Percentiles rank a stretch among this genome's conserved stretches.
Conservation (phyloP, 2,113 vertebrate genomes). For the Dissostichus mawsoni region DNA sequence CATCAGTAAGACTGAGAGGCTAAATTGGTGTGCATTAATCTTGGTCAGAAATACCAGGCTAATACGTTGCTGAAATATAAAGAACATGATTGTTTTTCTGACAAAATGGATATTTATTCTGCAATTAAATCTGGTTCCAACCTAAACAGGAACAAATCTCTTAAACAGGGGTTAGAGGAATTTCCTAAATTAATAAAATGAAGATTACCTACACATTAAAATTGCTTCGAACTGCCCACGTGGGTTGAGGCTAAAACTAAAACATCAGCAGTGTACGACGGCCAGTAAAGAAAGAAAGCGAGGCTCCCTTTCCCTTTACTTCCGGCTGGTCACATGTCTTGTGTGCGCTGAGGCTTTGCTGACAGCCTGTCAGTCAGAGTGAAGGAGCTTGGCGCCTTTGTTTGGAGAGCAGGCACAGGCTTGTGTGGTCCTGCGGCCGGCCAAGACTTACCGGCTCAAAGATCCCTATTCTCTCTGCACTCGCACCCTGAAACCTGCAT, state of each 20-base stretch:
- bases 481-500: constrained; percentile 41
- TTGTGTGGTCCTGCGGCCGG: constrained; percentile 85
- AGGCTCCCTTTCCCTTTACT: constrained; percentile 60
- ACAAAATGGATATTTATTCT: constrained; percentile 30
- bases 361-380: constrained; percentile 83
- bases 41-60: constrained; percentile 29
- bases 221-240: constrained; percentile 19
- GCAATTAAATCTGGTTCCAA: constrained; percentile 17
- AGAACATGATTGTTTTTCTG: background rate
- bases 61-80: constrained; percentile 22
- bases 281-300: constrained; percentile 46
- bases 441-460: constrained; percentile 67
- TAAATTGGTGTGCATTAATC: constrained; percentile 28
- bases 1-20: background rate
- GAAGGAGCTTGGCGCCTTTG: constrained; percentile 79
- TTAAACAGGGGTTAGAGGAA: constrained; percentile 4
- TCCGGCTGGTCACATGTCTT: constrained; percentile 77
- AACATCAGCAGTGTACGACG: constrained; percentile 42
- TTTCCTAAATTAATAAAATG: constrained; percentile 40
- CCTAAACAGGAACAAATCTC: constrained; percentile 7
- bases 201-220: constrained; percentile 19
- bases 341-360: constrained; percentile 72
- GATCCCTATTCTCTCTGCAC: constrained; percentile 56
- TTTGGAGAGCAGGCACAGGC: constrained; percentile 77
- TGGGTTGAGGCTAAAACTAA: constrained; percentile 23